These are phyloP conservation scores for Lethocerus indicus DNA, from an alignment of 1,140 invertebrate genomes.

Conservation along the genomic window DNA sequence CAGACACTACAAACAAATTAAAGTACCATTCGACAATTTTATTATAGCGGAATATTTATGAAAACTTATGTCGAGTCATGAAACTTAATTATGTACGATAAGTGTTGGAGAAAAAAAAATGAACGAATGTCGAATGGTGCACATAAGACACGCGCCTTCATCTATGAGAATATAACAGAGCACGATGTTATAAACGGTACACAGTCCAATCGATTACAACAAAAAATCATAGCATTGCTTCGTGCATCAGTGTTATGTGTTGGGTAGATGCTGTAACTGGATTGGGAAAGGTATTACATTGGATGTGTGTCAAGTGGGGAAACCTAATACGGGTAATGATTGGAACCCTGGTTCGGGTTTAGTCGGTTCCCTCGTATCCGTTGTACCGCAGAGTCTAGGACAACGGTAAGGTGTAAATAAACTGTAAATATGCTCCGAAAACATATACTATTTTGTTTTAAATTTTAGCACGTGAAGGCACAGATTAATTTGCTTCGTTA, in stretches of 20 bases:
- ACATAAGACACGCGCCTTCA: not conserved
- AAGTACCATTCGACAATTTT: too few relatives aligned
- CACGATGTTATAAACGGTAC: not conserved
- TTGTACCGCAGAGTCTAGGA: not conserved
- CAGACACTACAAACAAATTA: not conserved
- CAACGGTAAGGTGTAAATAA: too few relatives aligned
- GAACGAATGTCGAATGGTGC: not conserved
- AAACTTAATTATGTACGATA: not conserved
- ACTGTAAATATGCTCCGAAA: not conserved
- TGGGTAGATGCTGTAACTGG: conserved; percentile 14
- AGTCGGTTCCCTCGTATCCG: not conserved
- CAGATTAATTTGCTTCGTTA: conserved; percentile 3
- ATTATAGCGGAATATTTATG: too few relatives aligned
- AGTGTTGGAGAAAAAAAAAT: not conserved
- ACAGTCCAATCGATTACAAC: conserved; percentile 1
- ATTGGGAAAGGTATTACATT: conserved; percentile 15
- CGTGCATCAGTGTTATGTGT: conserved; percentile 14
- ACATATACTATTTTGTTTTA: not conserved
- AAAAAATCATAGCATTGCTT: conserved; percentile 9
- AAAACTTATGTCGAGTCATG: not conserved
- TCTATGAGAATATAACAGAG: not conserved
- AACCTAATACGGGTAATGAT: not conserved
- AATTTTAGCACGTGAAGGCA: conserved; percentile 7
- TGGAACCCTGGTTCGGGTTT: not conserved
- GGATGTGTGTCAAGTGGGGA: not conserved